Evolutionary conservation across 2,888 invertebrate genomes (phyloP).

Genomic region (Diogma glabrata): DNA sequence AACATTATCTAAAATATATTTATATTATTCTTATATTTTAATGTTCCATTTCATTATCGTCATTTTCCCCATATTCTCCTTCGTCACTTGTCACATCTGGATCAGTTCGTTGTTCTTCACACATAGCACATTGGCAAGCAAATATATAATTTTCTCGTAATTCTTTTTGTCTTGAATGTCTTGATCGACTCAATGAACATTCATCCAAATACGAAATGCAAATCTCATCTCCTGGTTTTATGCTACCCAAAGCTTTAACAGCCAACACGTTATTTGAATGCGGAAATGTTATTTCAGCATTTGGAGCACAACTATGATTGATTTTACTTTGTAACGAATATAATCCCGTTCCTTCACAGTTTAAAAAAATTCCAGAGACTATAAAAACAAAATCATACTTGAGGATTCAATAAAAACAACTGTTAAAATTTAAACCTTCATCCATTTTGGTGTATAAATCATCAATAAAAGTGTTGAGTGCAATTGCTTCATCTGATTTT

Average conservation of each 20-base stretch:
- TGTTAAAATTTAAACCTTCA: conserved; percentile 43
- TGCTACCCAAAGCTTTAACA: conserved; percentile 57
- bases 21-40: neutral
- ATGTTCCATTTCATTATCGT: conserved; percentile 43
- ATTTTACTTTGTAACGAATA: conserved; percentile 76
- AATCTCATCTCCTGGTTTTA: conserved; percentile 75
- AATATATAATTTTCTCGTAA: conserved; percentile 71
- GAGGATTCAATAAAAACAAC: neutral
- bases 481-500: conserved; percentile 51
- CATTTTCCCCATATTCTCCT: conserved; percentile 50
- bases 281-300: conserved; percentile 75
- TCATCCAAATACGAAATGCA: conserved; percentile 84
- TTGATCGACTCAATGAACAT: conserved; percentile 64
- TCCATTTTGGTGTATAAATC: conserved; percentile 72
- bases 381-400: neutral
- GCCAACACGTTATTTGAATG: conserved; percentile 68
- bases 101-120: conserved; percentile 57
- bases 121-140: conserved; percentile 69
- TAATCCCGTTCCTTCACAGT: conserved; percentile 86
- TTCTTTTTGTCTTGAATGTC: conserved; percentile 75
- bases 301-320: conserved; percentile 88
- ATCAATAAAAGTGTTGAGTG: conserved; percentile 67
- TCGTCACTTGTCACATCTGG: conserved; percentile 78
- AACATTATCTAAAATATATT: neutral
- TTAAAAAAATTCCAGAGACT: conserved; percentile 56